phyloP scores from a whole-genome alignment of 2,888 invertebrate genomes.

The Protophormia terraenovae region DNA sequence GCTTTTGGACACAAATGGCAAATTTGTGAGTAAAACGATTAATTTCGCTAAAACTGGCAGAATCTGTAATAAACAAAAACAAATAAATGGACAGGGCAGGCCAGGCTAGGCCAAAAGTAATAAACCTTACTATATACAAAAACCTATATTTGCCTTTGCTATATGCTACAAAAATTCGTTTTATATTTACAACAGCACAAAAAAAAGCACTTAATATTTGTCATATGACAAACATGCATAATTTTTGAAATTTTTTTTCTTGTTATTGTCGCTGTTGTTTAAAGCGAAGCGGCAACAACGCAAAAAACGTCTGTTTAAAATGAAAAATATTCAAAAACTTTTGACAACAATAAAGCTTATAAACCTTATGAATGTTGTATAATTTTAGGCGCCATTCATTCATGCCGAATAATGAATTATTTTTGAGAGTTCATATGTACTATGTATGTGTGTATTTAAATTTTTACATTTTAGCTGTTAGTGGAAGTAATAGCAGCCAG shows the following conservation, averaged over 20 bases:
- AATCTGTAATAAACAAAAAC: slow-evolving; percentile 31
- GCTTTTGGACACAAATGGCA: slow-evolving; percentile 9
- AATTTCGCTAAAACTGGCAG: slow-evolving; percentile 43
- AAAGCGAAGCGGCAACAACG: background rate
- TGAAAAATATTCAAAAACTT: slow-evolving; percentile 35
- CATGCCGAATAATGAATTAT: slow-evolving; percentile 13
- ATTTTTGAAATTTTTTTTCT: background rate
- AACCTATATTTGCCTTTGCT: background rate
- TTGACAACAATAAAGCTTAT: slow-evolving; percentile 54
- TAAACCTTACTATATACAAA: background rate
- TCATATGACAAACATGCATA: slow-evolving; percentile 48
- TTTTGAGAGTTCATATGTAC: background rate
- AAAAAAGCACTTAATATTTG: slow-evolving; percentile 44
- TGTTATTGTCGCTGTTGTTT: background rate
- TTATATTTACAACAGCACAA: background rate
- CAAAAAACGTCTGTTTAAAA: slow-evolving; percentile 11
- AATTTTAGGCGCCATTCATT: slow-evolving; percentile 40
- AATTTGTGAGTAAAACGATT: slow-evolving; percentile 47
- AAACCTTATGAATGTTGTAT: slow-evolving; percentile 53
- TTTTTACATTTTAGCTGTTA: background rate
- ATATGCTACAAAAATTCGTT: slow-evolving; percentile 13
- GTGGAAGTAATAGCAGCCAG: slow-evolving; percentile 19
- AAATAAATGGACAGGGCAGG: slow-evolving; percentile 22
- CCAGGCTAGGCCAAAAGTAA: slow-evolving; percentile 13
- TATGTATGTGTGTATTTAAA: background rate